A percentile compares a stretch with the other conserved stretches of the same genome.
phyloP scores from a whole-genome alignment of 2,797 vertebrate genomes.

The Borostomias antarcticus region DNA sequence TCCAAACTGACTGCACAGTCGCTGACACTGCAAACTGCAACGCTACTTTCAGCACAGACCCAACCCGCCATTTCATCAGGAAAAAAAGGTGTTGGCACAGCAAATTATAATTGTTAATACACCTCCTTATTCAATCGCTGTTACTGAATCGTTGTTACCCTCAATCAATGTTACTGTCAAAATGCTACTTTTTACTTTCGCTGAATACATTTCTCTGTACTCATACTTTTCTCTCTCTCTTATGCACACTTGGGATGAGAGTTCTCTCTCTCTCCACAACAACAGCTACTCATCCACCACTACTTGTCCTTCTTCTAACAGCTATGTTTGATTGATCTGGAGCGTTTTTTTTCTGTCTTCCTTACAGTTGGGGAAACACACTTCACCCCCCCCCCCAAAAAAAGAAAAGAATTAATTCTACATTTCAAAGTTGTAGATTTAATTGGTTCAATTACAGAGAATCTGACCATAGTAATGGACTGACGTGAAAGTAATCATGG shows the following conservation, averaged over 20 bases:
- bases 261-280: conserved; percentile 18
- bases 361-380: conserved; percentile 46
- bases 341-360: conserved; percentile 43
- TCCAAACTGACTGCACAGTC: conserved; percentile 53
- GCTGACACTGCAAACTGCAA: conserved; percentile 57
- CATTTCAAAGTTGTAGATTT: conserved; percentile 27
- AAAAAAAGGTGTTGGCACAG: conserved; percentile 62
- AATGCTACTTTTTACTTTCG: conserved; percentile 36
- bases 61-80: conserved; percentile 58
- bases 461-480: conserved; percentile 22
- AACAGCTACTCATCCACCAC: no score
- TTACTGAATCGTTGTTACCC: conserved; percentile 56
- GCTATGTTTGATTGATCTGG: conserved; percentile 41
- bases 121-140: conserved; percentile 59
- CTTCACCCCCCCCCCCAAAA: conserved; percentile 26
- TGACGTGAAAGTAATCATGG: conserved; percentile 42
- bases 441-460: conserved; percentile 42
- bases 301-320: conserved; percentile 26
- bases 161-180: no score
- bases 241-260: conserved; percentile 32
- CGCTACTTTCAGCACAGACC: conserved; percentile 45
- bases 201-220: conserved; percentile 30
- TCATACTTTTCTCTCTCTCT: conserved; percentile 34
- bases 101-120: conserved; percentile 67
- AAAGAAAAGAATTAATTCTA: conserved; percentile 3